phyloP scores from a whole-genome alignment of 2,113 vertebrate genomes.

The Aspiorhynchus laticeps region DNA sequence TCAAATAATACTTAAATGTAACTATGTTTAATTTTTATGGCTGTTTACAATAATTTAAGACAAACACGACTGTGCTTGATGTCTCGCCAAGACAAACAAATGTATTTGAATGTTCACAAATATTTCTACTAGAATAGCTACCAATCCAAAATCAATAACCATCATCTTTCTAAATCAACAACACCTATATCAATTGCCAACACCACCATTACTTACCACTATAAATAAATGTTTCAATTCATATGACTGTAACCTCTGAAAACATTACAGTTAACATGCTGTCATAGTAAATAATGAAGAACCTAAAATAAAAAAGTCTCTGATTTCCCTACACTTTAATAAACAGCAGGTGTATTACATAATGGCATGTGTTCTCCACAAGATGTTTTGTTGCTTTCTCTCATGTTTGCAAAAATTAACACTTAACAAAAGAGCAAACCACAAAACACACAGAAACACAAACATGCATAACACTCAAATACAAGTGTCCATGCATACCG shows the following conservation, averaged over 20 bases:
- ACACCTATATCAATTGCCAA: not conserved
- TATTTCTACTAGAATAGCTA: not conserved
- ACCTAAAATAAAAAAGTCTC: not conserved
- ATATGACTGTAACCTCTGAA: not conserved
- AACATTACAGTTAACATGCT: not conserved
- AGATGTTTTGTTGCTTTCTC: not conserved
- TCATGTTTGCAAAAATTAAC: constrained; percentile 18
- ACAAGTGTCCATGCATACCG: constrained; percentile 27
- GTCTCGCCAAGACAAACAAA: not conserved
- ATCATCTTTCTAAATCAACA: not conserved
- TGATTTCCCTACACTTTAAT: not conserved
- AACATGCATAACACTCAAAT: constrained; percentile 43
- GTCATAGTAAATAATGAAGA: not conserved
- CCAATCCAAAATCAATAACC: not conserved
- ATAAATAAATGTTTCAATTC: not conserved
- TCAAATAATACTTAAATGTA: not conserved
- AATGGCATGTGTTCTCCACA: not conserved
- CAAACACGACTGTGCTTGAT: not conserved
- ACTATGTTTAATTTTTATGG: not conserved
- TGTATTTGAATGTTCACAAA: not conserved
- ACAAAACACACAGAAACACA: constrained; percentile 30
- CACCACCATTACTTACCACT: not conserved
- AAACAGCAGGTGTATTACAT: not conserved
- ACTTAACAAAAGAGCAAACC: not conserved
- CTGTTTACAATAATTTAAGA: not conserved